A percentile compares a stretch with the other conserved stretches of the same genome.
These are phyloP conservation scores for Poecilia picta DNA, from an alignment of 2,797 vertebrate species.

Conservation along the genomic window DNA sequence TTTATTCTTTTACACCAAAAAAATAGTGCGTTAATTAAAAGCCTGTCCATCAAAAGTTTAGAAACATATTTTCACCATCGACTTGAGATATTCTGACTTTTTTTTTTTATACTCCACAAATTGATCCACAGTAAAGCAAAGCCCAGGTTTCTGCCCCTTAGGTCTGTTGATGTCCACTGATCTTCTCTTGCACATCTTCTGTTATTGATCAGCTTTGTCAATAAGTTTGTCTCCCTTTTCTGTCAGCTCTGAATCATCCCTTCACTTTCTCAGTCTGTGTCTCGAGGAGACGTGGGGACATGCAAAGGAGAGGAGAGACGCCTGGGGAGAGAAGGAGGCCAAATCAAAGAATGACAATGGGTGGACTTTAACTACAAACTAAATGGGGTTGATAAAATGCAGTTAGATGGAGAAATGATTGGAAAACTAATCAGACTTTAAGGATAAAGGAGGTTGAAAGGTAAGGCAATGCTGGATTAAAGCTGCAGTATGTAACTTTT, in stretches of 20 bases:
- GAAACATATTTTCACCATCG: slow-evolving; percentile 45
- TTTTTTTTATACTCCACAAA: slow-evolving; percentile 34
- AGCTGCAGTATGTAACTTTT: too few species aligned
- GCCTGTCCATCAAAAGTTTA: slow-evolving; percentile 62
- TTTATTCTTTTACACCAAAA: slow-evolving; percentile 63
- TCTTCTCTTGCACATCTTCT: slow-evolving; percentile 62
- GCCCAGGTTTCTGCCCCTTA: slow-evolving; percentile 26
- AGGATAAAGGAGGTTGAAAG: slow-evolving; percentile 41
- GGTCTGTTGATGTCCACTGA: slow-evolving; percentile 57
- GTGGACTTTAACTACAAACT: slow-evolving; percentile 49
- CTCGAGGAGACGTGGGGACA: slow-evolving; percentile 81
- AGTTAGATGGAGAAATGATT: slow-evolving; percentile 33
- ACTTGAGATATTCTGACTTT: slow-evolving; percentile 38
- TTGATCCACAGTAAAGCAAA: slow-evolving; percentile 38
- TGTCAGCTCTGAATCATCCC: slow-evolving; percentile 71
- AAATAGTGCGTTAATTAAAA: slow-evolving; percentile 65
- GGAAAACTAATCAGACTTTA: slow-evolving; percentile 52
- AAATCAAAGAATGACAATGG: slow-evolving; percentile 70
- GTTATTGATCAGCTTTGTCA: slow-evolving; percentile 66
- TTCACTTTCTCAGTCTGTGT: slow-evolving; percentile 80
- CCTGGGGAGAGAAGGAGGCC: slow-evolving; percentile 73
- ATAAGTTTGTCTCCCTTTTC: slow-evolving; percentile 56
- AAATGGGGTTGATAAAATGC: slow-evolving; percentile 43
- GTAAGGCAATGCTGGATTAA: slow-evolving; percentile 36
- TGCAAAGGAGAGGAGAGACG: slow-evolving; percentile 82